Evolutionary conservation across 2,888 invertebrate species (phyloP).

Genomic region (Latheticus oryzae): DNA sequence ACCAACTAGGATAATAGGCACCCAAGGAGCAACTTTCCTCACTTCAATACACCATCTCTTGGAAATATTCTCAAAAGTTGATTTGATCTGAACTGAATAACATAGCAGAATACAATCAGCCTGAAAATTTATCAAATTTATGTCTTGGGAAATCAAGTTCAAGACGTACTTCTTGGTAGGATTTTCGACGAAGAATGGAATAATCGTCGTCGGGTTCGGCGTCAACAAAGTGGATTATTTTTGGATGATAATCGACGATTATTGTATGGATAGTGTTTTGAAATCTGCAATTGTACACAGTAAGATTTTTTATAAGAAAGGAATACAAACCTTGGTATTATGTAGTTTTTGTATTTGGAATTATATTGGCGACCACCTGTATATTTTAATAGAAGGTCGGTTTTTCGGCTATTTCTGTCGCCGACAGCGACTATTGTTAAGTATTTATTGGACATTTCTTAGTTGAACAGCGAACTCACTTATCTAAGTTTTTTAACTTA

Average conservation of each 20-base stretch:
- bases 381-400: slow-evolving; percentile 50
- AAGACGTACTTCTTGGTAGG: slow-evolving; percentile 45
- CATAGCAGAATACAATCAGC: slow-evolving; percentile 53
- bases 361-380: slow-evolving; percentile 41
- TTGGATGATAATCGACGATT: slow-evolving; percentile 49
- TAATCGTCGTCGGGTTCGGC: slow-evolving; percentile 51
- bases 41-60: slow-evolving; percentile 54
- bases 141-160: slow-evolving; percentile 10
- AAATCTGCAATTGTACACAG: too few relatives aligned
- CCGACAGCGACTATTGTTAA: slow-evolving; percentile 51
- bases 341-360: slow-evolving; percentile 25
- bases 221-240: slow-evolving; percentile 50
- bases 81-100: slow-evolving; percentile 47
- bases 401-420: slow-evolving; percentile 50
- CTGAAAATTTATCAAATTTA: too few relatives aligned
- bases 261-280: slow-evolving; percentile 49
- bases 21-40: slow-evolving; percentile 43
- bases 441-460: too few relatives aligned
- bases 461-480: too few relatives aligned
- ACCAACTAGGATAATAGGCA: slow-evolving; percentile 52
- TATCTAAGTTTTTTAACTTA: too few relatives aligned
- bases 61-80: slow-evolving; percentile 46
- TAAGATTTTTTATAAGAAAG: too few relatives aligned
- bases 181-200: slow-evolving; percentile 41
- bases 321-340: slow-evolving; percentile 21